A percentile compares a stretch with the other conserved stretches of the same genome.
phyloP scores from a whole-genome alignment of 2,113 vertebrate genomes.

The Centropristis striata region DNA sequence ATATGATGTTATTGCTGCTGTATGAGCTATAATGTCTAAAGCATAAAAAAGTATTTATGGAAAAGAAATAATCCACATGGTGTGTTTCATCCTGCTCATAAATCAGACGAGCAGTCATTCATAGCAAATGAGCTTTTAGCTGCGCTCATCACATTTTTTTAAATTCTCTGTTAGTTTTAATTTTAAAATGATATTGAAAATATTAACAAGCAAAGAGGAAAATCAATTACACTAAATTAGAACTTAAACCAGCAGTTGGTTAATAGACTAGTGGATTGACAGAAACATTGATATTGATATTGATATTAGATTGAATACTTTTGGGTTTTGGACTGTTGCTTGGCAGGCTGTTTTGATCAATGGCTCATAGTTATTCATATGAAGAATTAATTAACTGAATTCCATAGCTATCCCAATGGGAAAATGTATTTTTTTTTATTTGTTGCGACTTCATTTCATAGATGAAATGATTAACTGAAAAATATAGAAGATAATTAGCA shows the following conservation, averaged over 20 bases:
- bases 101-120: background rate
- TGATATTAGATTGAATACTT: background rate
- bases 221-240: background rate
- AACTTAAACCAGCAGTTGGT: background rate
- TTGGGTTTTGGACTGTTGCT: background rate
- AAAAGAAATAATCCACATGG: background rate
- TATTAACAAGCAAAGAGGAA: background rate
- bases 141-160: too few relatives aligned
- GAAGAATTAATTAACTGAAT: too few relatives aligned
- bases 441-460: too few relatives aligned
- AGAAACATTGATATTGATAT: too few relatives aligned
- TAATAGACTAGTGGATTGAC: background rate
- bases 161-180: too few relatives aligned
- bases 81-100: background rate
- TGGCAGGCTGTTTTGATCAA: too few relatives aligned
- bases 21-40: conserved; percentile 3
- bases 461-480: too few relatives aligned
- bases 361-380: too few relatives aligned
- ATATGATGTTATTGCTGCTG: conserved; percentile 3
- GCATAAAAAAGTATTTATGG: conserved; percentile 1
- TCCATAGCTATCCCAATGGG: too few relatives aligned
- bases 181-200: too few relatives aligned
- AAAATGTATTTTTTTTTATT: too few relatives aligned
- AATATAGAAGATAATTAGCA: too few relatives aligned
- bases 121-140: background rate